A percentile compares a stretch with the other conserved stretches of the same genome.
Conservation (phyloP, 2,888 invertebrate genomes). For the Lepetodrilus schrolli region DNA sequence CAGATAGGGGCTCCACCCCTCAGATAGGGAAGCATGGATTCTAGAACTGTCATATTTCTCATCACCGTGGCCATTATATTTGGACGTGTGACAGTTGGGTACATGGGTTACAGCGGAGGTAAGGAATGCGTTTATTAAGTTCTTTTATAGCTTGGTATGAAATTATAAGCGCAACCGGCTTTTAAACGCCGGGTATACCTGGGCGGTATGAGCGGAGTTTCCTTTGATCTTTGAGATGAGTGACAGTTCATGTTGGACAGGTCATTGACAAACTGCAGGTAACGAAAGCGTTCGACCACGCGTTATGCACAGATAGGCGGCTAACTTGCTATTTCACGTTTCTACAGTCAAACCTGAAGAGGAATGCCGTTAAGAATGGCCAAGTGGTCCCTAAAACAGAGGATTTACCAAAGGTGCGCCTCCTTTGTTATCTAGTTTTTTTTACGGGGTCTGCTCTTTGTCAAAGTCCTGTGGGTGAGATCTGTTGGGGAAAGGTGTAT, state of each 20-base stretch:
- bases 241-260: neutral
- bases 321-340: neutral
- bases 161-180: neutral
- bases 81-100: neutral
- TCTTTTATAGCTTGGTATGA: neutral
- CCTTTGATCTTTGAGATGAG: conserved; percentile 1
- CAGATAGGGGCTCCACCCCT: neutral
- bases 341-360: neutral
- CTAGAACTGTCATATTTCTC: neutral
- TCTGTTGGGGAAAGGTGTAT: neutral
- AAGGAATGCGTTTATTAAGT: neutral
- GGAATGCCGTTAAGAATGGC: neutral
- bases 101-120: neutral
- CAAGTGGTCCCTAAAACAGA: conserved; percentile 12
- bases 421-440: neutral
- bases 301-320: neutral
- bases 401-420: conserved; percentile 11
- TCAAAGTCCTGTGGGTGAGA: neutral
- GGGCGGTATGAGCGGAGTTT: neutral
- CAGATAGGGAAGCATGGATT: neutral
- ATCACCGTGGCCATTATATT: conserved; percentile 1
- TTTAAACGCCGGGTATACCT: neutral
- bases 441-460: neutral
- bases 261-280: too few relatives aligned
- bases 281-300: neutral